Base-by-base conservation (phyloP, 1,140 invertebrate species). In the Penaeus indicus region DNA sequence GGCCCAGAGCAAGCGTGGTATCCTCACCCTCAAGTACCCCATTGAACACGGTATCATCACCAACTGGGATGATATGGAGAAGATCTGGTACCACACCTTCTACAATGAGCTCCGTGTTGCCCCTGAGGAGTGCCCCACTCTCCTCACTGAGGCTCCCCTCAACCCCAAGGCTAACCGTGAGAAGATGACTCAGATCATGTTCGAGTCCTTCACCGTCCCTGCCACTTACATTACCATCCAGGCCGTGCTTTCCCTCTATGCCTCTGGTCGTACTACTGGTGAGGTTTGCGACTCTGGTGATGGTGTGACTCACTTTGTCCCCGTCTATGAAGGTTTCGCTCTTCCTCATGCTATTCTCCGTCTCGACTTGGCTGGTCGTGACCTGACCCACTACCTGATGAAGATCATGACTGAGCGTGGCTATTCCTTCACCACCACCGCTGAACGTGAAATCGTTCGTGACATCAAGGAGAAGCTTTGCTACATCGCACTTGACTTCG, bases 1-100 rank as follows among this genome's bases (percentile, higher is more conserved):
- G 94, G 97, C 97, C 91, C 96, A 97, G 93, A 96, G 95, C 94
- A 97, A 97, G 94, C 95, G 96, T 94, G 96, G 96, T 94, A 97
- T 97, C 94, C 95, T 97, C 91, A 97, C 96, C 89, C 93, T 98
- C 91, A 97, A 97, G 93, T 98, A 98, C 94, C 97, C 97, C 90
- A 97, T 98, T 94, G 97, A 98, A 93, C 97, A 98, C 94, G 97
- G 97, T 92, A 97, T 98, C 93, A 96, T 98, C 92, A 98, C 97
- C 93, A 98, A 98, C 95, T 98, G 97, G 97, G 97, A 98, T 92
- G 97, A 98, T 93, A 98, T 98, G 97, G 97, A 98, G 94, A 98
- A 98, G 93, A 96, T 98, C 93, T 98, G 97, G 97, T 97, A 98
- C 93, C 96, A 98, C 93, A 97, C 97, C 90, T 98, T 98, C 94